phyloP scores from a whole-genome alignment of 2,888 invertebrate species.

The Slavum lentiscoides region DNA sequence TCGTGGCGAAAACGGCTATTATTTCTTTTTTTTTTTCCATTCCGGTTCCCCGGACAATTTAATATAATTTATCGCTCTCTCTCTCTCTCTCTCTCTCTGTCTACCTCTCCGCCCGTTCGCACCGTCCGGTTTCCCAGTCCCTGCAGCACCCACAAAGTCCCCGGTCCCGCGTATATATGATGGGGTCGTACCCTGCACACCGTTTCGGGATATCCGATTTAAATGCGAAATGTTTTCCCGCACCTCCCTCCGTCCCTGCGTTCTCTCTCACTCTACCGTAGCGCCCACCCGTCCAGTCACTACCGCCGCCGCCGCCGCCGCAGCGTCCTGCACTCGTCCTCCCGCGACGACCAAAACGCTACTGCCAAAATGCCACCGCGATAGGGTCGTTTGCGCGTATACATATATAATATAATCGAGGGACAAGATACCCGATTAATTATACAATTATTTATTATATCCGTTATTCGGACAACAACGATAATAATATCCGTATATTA shows the following conservation, averaged over 20 bases:
- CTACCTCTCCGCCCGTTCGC: neutral
- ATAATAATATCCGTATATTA: conserved; percentile 17
- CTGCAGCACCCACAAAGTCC: neutral
- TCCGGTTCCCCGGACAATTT: conserved; percentile 37
- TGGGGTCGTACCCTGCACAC: conserved; percentile 27
- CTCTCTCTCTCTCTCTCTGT: neutral
- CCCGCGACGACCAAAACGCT: neutral
- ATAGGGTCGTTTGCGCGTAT: conserved; percentile 23
- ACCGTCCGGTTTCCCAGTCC: neutral
- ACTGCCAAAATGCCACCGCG: neutral
- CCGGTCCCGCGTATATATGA: neutral
- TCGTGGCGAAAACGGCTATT: conserved; percentile 5
- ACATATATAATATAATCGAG: too few species aligned
- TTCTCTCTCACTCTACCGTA: neutral
- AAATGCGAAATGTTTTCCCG: conserved; percentile 49
- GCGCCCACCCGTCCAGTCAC: neutral
- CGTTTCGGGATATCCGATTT: conserved; percentile 51
- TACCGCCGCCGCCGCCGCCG: neutral
- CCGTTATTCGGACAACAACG: neutral
- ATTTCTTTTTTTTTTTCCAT: conserved; percentile 3
- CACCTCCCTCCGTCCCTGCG: neutral
- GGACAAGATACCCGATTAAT: conserved; percentile 15
- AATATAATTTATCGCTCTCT: conserved; percentile 40
- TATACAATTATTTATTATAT: conserved; percentile 50
- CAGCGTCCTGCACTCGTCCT: neutral